Evolutionary conservation across 2,113 vertebrate species (phyloP).

Genomic region (Pygoscelis adeliae): DNA sequence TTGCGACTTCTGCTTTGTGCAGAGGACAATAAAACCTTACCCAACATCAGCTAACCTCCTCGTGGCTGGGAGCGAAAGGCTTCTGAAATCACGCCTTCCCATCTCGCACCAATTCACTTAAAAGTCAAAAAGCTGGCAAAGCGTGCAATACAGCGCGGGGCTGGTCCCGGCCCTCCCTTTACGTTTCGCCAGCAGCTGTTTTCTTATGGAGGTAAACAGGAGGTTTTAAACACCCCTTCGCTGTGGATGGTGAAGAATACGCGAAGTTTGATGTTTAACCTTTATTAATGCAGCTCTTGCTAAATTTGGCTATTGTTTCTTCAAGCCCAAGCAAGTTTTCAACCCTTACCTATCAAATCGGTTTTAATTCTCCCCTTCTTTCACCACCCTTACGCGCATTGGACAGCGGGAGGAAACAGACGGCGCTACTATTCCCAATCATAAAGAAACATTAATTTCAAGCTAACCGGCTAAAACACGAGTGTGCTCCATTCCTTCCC

Average conservation of each 20-base stretch:
- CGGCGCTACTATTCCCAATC: neutral
- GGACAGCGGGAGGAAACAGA: constrained; percentile 23
- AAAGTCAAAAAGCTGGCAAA: neutral
- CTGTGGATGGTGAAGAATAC: neutral
- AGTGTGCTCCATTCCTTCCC: neutral
- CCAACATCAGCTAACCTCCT: constrained; percentile 20
- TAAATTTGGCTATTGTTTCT: neutral
- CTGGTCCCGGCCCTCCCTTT: neutral
- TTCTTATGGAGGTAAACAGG: neutral
- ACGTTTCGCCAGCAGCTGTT: neutral
- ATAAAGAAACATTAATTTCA: neutral
- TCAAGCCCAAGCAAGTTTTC: neutral
- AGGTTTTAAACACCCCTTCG: neutral
- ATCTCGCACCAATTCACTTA: neutral
- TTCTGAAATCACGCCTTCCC: neutral
- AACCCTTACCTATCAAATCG: neutral
- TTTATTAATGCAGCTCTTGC: neutral
- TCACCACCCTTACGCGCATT: neutral
- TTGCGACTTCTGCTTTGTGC: constrained; percentile 45
- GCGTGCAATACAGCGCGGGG: neutral
- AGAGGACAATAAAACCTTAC: constrained; percentile 27
- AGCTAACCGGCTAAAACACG: neutral
- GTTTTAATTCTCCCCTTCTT: constrained; percentile 6
- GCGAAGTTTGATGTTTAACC: neutral
- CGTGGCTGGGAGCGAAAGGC: constrained; percentile 1